Evolutionary conservation across 2,888 invertebrate genomes (phyloP).

Genomic region (Drosophila tripunctata): DNA sequence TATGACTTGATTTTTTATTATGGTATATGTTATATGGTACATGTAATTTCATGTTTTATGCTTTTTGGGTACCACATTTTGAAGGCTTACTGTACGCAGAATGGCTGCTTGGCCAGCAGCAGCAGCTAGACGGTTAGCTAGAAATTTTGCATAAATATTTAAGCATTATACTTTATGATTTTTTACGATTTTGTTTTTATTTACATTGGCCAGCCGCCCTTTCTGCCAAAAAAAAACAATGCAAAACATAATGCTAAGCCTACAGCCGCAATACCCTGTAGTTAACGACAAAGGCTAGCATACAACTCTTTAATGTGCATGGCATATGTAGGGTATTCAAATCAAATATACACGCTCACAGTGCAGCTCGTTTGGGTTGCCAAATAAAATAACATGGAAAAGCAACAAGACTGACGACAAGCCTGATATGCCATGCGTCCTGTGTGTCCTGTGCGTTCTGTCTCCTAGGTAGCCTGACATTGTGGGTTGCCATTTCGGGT

Average conservation of each 20-base stretch:
- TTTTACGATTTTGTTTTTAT: conserved; percentile 68
- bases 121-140: conserved; percentile 48
- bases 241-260: background rate
- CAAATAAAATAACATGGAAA: conserved; percentile 63
- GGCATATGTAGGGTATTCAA: conserved; percentile 5
- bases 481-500: conserved; percentile 42
- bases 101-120: conserved; percentile 22
- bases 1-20: conserved; percentile 73
- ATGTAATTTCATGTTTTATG: conserved; percentile 75
- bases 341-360: conserved; percentile 10
- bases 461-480: conserved; percentile 60
- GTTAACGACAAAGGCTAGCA: background rate
- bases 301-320: background rate
- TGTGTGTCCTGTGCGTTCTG: too few relatives aligned
- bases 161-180: conserved; percentile 69
- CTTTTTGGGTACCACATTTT: conserved; percentile 40
- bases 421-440: conserved; percentile 66
- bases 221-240: conserved; percentile 2
- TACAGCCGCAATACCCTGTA: background rate
- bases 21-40: conserved; percentile 17
- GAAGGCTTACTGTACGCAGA: conserved; percentile 24
- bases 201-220: conserved; percentile 36
- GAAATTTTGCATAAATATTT: conserved; percentile 71
- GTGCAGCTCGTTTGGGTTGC: conserved; percentile 33
- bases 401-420: conserved; percentile 66